Evolutionary conservation across 2,113 vertebrate species (phyloP), one percentile per base, ranked within the genome.

Genomic region (Saguinus imperator): DNA sequence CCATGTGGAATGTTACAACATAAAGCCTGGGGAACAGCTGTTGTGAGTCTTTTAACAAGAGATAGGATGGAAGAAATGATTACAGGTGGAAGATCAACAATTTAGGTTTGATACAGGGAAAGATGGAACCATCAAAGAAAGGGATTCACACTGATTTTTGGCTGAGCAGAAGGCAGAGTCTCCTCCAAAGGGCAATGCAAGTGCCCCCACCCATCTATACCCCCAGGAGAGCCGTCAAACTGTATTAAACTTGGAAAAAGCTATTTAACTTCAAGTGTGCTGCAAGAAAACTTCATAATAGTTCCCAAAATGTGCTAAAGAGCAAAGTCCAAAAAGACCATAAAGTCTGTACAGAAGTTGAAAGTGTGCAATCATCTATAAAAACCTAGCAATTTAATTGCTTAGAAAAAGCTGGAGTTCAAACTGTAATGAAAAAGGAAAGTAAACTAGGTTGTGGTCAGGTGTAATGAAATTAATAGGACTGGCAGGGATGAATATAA

Each of bases 21-120:
- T 89, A 79, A 86, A 73, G 84, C 73, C 20, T 11, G 48, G 57
- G 79, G 52, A 73, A 64, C 94, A 95, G 94, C 94, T 93, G 96
- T 29, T 20, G 13, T 37, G 48, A 61, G 55, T 52, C 52, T 57
- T 55, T 57, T 55, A 75, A 55, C 8, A 40, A 66, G 48, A 86
- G 61, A 68, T 0, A 23, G 40, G 83, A 64, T 6, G 81, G 76
- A 89, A 89, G 82, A 83, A 25, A 68, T 13, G 73, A 61, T n/a
- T 61, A 43, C 73, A 23, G 66, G 10, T 52, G 61, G 37, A 37
- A 83, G 75, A 55, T n/a, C 16, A 58, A 55, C 61, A 87, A 87
- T 84, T 83, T 32, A 94, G 80, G 21, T 79, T 40, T 32, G 13
- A 27, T 20, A 27, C 6, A 23, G 50, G n/a, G 77, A 7, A 21